Percentiles rank a stretch among this genome's conserved stretches.
Conservation (phyloP, 2,888 invertebrate genomes). For the Cheiracanthium punctorium region DNA sequence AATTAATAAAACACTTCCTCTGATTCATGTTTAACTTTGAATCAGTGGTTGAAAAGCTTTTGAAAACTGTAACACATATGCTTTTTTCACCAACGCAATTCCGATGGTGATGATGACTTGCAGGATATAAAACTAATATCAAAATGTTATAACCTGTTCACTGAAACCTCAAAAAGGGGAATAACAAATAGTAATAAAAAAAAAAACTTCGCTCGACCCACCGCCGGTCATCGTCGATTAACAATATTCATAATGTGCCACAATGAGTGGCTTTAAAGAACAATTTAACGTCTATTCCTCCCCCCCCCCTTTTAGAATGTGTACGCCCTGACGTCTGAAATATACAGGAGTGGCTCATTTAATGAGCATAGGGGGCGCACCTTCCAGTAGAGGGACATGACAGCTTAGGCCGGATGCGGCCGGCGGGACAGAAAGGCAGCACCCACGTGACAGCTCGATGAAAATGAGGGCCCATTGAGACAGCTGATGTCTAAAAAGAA, state of each 20-base stretch:
- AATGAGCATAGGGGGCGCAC: slow-evolving; percentile 9
- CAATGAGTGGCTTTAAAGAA: slow-evolving; percentile 15
- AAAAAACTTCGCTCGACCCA: background rate
- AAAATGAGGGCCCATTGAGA: background rate
- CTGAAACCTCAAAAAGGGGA: background rate
- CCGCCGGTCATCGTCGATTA: background rate
- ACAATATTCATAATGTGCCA: slow-evolving; percentile 10
- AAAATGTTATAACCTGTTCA: background rate
- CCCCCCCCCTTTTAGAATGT: background rate
- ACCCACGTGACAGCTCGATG: slow-evolving; percentile 8
- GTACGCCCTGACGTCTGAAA: slow-evolving; percentile 2
- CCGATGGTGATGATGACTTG: no score
- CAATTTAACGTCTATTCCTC: slow-evolving; percentile 1
- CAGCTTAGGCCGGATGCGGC: background rate
- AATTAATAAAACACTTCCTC: no score
- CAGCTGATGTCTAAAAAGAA: background rate
- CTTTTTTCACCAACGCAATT: no score
- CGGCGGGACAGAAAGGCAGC: background rate
- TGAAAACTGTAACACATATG: no score
- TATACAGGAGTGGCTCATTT: background rate
- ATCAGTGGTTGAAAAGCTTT: no score
- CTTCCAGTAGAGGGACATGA: background rate
- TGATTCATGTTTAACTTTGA: no score
- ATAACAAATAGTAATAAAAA: background rate
- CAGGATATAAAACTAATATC: slow-evolving; percentile 4